Evolutionary conservation across 2,113 vertebrate species (phyloP), one percentile per base, ranked within the genome.

Genomic region (Peromyscus polionotus): DNA sequence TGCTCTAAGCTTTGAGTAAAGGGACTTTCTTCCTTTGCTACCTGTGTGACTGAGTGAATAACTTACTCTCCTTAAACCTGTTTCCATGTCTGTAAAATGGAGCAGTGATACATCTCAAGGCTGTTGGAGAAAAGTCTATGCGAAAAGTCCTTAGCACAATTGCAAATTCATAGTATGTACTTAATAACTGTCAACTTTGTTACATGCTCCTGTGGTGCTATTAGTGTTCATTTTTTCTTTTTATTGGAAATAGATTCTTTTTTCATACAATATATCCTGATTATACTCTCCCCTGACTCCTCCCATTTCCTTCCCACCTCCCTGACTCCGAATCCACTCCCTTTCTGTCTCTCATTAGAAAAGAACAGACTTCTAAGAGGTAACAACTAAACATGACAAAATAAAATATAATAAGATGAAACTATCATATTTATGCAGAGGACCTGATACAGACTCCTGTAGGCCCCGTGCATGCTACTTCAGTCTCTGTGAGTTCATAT

Each of bases 11-110:
- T 67, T 94, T 24, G 19, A 90, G 22, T 63, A 85, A 48, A 68
- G 13, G 31, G 45, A 2, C 65, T 91, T n/a, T 28, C 61, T 88
- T 88, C 33, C 67, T 95, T 81, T 68, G 76, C 45, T 83, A 70
- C 13, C 17, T n/a, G 3, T 90, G 92, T 84, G 17, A 84, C 80
- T 51, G 45, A 22, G 33, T 20, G 24, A 92, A 42, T 70, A 85
- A 57, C 19, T 72, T 80, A 77, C 39, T 89, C 36, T 94, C 31
- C 70, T 51, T 68, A 77, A 75, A 36, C 57, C 51, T 92, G 22
- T 88, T 57, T 77, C 39, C 48, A 85, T 26, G 70, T 86, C 85
- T 90, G 48, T 63, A 93, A 88, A 95, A 85, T 20, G 39, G 68
- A n/a, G 5, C 19, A 59, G 36, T 5, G 19, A 3, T 57, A 19